These are phyloP conservation scores for Labeo calbasu DNA, from an alignment of 2,797 vertebrate genomes.

Conservation along the genomic window DNA sequence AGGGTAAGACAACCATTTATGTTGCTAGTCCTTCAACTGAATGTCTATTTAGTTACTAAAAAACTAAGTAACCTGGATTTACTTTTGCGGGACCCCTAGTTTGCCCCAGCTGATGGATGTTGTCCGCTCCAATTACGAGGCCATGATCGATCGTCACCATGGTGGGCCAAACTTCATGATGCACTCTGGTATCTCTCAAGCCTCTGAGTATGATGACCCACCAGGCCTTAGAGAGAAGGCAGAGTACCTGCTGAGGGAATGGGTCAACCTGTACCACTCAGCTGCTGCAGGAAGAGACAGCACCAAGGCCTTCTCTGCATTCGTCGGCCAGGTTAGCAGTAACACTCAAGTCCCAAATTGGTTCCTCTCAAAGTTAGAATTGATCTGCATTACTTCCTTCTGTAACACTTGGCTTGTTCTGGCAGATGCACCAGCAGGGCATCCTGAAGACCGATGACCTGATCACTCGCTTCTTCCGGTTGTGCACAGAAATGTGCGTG, in stretches of 20 bases:
- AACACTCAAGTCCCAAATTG: background rate
- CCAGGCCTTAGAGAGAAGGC: conserved; percentile 98
- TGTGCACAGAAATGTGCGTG: conserved; percentile 99
- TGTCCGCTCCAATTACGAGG: conserved; percentile 97
- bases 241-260: conserved; percentile 96
- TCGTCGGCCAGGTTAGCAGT: conserved; percentile 93
- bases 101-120: conserved; percentile 99
- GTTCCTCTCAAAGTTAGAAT: background rate
- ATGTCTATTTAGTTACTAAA: background rate
- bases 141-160: conserved; percentile 98
- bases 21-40: background rate
- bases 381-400: background rate
- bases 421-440: conserved; percentile 98
- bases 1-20: conserved; percentile 80
- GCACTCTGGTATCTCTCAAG: conserved; percentile 99
- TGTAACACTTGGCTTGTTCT: conserved; percentile 23
- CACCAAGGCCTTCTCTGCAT: conserved; percentile 99
- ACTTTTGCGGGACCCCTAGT: conserved; percentile 67
- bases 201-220: conserved; percentile 97
- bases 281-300: conserved; percentile 97
- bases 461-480: conserved; percentile 97
- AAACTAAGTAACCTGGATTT: background rate
- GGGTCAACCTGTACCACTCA: conserved; percentile 99
- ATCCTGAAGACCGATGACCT: conserved; percentile 99
- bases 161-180: conserved; percentile 99